Conservation (phyloP, 2,797 vertebrate species). For the Sebastes dallii region DNA sequence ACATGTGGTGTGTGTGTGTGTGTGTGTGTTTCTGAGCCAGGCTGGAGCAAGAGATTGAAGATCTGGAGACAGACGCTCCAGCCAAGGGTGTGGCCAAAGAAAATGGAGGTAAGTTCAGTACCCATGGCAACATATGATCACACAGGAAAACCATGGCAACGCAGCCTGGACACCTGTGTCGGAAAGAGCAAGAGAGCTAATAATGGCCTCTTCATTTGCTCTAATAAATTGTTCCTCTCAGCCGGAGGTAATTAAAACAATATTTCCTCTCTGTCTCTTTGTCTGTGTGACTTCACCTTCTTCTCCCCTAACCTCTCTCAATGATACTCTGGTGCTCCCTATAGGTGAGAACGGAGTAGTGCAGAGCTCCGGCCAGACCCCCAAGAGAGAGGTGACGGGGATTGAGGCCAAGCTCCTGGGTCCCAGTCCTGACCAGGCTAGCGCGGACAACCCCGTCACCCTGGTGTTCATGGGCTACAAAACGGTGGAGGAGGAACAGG, state of each 20-base stretch:
- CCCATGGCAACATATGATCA: slow-evolving; percentile 60
- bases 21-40: slow-evolving; percentile 70
- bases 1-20: slow-evolving; percentile 9
- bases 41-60: slow-evolving; percentile 92
- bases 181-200: slow-evolving; percentile 30
- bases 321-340: slow-evolving; percentile 60
- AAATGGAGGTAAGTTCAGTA: slow-evolving; percentile 70
- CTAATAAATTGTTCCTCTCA: slow-evolving; percentile 35
- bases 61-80: slow-evolving; percentile 84
- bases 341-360: slow-evolving; percentile 81
- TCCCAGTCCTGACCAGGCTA: slow-evolving; percentile 82
- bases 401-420: slow-evolving; percentile 87
- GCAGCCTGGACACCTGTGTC: slow-evolving; percentile 12
- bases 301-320: neutral
- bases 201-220: slow-evolving; percentile 45
- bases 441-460: slow-evolving; percentile 92
- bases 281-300: slow-evolving; percentile 18
- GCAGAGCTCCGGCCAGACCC: slow-evolving; percentile 79
- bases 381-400: slow-evolving; percentile 87
- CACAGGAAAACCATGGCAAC: slow-evolving; percentile 57
- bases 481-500: slow-evolving; percentile 90
- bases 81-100: slow-evolving; percentile 77
- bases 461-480: slow-evolving; percentile 99
- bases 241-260: slow-evolving; percentile 64
- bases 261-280: slow-evolving; percentile 58